A percentile compares a stretch with the other conserved stretches of the same genome.
Evolutionary conservation across 1,140 invertebrate genomes (phyloP).

Genomic region (Drosophila suzukii): DNA sequence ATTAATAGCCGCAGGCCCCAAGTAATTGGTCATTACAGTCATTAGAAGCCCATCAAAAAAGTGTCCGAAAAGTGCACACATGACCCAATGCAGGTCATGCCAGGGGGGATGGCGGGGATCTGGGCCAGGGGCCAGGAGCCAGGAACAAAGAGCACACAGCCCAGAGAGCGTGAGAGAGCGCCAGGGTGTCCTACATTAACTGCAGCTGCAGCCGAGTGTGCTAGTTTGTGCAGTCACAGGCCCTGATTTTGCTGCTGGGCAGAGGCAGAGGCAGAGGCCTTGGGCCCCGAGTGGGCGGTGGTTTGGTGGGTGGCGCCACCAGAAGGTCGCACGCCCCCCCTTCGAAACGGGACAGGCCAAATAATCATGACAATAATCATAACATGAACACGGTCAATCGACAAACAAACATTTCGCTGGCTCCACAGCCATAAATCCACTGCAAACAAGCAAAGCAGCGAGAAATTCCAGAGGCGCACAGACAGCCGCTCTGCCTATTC

Average conservation of each 20-base stretch:
- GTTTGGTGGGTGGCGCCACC: not conserved
- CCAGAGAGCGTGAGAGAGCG: conserved; percentile 3
- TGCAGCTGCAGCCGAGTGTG: conserved; percentile 22
- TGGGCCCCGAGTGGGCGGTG: conserved; percentile 9
- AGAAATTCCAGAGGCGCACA: conserved; percentile 23
- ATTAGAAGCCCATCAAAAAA: conserved; percentile 6
- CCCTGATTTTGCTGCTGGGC: conserved; percentile 25
- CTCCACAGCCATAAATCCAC: conserved; percentile 23
- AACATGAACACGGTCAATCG: conserved; percentile 8
- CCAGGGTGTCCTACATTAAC: conserved; percentile 1
- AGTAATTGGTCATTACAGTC: conserved; percentile 39
- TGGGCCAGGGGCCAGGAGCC: not conserved
- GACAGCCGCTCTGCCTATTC: conserved; percentile 1
- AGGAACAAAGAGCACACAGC: not conserved
- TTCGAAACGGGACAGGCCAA: conserved; percentile 6
- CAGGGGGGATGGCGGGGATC: conserved; percentile 1
- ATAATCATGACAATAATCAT: conserved; percentile 44
- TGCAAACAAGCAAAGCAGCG: conserved; percentile 3
- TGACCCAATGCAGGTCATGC: conserved; percentile 48
- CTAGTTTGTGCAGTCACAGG: conserved; percentile 30
- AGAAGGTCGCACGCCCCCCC: not conserved
- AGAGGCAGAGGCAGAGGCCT: conserved; percentile 22
- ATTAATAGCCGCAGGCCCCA: conserved; percentile 12
- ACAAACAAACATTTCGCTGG: conserved; percentile 16
- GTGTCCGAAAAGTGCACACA: conserved; percentile 34